These are phyloP conservation scores for Periophthalmodon schlosseri DNA, from an alignment of 2,113 vertebrate genomes.

Conservation along the genomic window DNA sequence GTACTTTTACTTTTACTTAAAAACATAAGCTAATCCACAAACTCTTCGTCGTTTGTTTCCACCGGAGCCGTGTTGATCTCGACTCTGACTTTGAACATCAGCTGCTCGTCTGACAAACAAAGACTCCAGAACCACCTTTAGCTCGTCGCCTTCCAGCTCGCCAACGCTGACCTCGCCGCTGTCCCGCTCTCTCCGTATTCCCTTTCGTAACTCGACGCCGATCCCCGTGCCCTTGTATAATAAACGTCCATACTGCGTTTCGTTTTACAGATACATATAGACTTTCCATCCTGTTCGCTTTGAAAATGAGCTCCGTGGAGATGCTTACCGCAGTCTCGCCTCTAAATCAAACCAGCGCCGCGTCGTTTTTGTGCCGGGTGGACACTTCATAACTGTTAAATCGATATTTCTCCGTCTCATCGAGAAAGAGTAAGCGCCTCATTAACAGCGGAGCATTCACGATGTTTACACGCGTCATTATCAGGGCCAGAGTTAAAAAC, in stretches of 20 bases:
- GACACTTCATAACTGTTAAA: neutral
- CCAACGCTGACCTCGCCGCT: neutral
- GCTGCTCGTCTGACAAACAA: too few species aligned
- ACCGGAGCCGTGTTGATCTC: too few species aligned
- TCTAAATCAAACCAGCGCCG: neutral
- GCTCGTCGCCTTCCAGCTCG: neutral
- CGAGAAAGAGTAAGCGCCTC: neutral
- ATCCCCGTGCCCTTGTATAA: neutral
- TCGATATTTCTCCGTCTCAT: neutral
- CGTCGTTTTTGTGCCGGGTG: neutral
- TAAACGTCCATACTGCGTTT: neutral
- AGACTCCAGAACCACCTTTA: neutral
- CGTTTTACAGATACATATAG: neutral
- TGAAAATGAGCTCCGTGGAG: neutral
- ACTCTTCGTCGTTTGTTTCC: too few species aligned
- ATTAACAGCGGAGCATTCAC: neutral
- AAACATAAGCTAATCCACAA: too few species aligned
- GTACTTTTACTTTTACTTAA: too few species aligned
- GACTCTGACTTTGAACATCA: too few species aligned
- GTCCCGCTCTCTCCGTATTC: neutral
- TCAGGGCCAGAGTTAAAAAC: neutral
- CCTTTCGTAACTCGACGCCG: neutral
- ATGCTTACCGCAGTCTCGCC: neutral
- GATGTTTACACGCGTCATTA: neutral
- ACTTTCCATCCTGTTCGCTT: neutral